phyloP scores from a whole-genome alignment of 2,113 vertebrate species.

The Irena cyanogastra region DNA sequence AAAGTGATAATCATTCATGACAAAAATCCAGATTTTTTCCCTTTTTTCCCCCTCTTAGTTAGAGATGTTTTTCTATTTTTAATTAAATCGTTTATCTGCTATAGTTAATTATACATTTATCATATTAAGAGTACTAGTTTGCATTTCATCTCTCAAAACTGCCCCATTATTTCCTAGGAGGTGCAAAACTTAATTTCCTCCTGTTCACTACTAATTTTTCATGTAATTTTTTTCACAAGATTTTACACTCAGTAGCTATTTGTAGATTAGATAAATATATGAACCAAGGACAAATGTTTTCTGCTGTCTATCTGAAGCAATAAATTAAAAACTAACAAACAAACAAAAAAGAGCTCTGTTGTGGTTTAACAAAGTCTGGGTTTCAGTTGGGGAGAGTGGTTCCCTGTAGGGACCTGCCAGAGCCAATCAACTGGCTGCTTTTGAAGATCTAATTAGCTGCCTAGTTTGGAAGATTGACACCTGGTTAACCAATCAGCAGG shows the following conservation, averaged over 20 bases:
- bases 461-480: not conserved
- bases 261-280: not conserved
- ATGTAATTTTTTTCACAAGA: not conserved
- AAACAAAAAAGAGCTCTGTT: too few relatives aligned
- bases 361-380: not conserved
- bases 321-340: not conserved
- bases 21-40: rapidly evolving
- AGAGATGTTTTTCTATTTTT: not conserved
- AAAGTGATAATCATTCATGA: not conserved
- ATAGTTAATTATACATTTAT: not conserved
- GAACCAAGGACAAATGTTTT: not conserved
- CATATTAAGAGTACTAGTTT: not conserved
- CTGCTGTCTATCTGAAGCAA: not conserved
- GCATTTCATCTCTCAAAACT: not conserved
- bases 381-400: not conserved
- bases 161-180: not conserved
- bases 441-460: not conserved
- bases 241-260: not conserved
- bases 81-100: not conserved
- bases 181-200: not conserved
- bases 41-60: rapidly evolving
- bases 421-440: not conserved
- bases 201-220: not conserved
- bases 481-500: not conserved
- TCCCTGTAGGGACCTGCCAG: not conserved